Conservation (phyloP, 2,113 vertebrate species). For the Podarcis raffonei region DNA sequence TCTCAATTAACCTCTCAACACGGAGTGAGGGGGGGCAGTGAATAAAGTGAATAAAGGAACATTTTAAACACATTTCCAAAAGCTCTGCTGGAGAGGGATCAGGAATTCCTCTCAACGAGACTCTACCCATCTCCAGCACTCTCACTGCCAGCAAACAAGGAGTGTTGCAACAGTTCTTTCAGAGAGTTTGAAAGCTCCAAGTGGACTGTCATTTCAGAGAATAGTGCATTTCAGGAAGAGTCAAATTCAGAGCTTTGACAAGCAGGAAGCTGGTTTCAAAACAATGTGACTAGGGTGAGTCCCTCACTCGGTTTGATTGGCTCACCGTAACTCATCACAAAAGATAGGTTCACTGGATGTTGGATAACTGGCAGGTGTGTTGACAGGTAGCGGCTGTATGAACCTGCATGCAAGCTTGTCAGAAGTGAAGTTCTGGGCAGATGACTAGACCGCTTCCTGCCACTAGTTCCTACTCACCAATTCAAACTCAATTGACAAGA, state of each 20-base stretch:
- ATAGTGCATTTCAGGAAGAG: not conserved
- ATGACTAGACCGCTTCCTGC: not conserved
- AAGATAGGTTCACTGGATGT: not conserved
- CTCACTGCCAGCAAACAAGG: constrained; percentile 40
- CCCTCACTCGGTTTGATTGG: not conserved
- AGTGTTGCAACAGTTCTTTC: constrained; percentile 17
- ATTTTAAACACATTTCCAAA: constrained; percentile 22
- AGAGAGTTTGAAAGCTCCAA: not conserved
- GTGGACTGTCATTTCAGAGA: not conserved
- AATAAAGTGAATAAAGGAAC: not conserved
- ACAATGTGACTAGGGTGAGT: not conserved
- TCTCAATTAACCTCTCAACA: constrained; percentile 41
- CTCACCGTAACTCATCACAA: too few species aligned
- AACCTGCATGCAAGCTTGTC: not conserved
- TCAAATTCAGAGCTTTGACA: not conserved
- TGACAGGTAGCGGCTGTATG: too few species aligned
- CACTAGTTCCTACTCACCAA: not conserved
- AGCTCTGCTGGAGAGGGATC: constrained; percentile 19
- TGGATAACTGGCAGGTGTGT: not conserved
- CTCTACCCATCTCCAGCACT: not conserved
- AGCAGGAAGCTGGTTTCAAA: not conserved
- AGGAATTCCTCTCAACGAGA: not conserved
- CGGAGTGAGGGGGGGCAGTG: not conserved
- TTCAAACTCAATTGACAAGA: not conserved
- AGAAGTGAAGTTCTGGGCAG: not conserved